phyloP scores from a whole-genome alignment of 1,140 invertebrate genomes.

The Theocolax elegans region DNA sequence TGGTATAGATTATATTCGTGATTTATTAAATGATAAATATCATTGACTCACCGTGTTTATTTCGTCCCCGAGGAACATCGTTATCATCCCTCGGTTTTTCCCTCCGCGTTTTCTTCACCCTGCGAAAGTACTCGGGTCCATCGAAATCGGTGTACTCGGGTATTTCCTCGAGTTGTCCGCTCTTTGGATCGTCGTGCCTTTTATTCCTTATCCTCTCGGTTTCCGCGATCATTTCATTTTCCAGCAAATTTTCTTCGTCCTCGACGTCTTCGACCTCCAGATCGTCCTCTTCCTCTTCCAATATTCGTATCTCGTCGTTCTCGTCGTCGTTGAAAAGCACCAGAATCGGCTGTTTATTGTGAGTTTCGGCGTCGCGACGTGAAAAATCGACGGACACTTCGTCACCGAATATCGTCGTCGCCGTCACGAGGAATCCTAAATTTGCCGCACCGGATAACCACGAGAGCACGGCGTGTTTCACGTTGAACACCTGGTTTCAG shows the following conservation, averaged over 20 bases:
- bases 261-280: conserved; percentile 24
- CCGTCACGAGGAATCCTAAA: conserved; percentile 59
- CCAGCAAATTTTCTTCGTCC: background rate
- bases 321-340: conserved; percentile 59
- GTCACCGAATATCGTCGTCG: conserved; percentile 52
- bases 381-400: conserved; percentile 53
- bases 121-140: conserved; percentile 41
- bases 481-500: conserved; percentile 63
- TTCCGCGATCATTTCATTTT: background rate
- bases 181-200: background rate
- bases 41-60: too few species aligned
- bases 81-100: background rate
- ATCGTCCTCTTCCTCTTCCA: background rate
- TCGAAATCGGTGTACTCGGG: background rate
- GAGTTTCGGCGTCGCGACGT: conserved; percentile 47
- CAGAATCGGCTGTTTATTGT: conserved; percentile 59
- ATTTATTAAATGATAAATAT: too few species aligned
- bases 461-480: conserved; percentile 57
- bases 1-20: too few species aligned
- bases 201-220: background rate
- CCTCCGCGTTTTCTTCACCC: conserved; percentile 45
- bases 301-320: background rate
- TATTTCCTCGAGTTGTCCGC: conserved; percentile 42
- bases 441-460: conserved; percentile 55
- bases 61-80: background rate